Conservation (phyloP, 2,797 vertebrate species). For the Apogon hyalosoma region DNA sequence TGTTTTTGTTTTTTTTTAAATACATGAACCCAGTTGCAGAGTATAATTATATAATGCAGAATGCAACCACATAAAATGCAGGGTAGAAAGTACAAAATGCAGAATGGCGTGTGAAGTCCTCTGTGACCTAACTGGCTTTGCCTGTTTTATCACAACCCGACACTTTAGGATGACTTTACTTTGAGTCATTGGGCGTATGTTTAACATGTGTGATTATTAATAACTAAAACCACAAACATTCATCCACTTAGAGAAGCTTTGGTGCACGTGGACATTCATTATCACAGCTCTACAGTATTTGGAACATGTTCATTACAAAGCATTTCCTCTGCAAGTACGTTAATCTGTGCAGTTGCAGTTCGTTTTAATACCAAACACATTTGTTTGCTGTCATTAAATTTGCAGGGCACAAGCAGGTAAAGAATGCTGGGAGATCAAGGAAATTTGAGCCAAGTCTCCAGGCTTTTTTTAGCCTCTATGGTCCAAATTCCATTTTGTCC, state of each 20-base stretch:
- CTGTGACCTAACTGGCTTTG: not conserved
- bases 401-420: not conserved
- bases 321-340: too few species aligned
- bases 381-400: slow-evolving; percentile 11
- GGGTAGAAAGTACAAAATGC: slow-evolving; percentile 10
- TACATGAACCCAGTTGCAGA: slow-evolving; percentile 10
- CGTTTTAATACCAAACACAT: too few species aligned
- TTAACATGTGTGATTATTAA: not conserved
- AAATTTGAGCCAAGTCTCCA: not conserved
- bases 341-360: too few species aligned
- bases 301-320: not conserved
- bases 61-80: slow-evolving; percentile 11
- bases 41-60: slow-evolving; percentile 28
- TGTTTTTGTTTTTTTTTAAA: slow-evolving; percentile 44
- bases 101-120: not conserved
- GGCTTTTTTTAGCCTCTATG: slow-evolving; percentile 2
- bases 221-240: not conserved
- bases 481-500: slow-evolving; percentile 34
- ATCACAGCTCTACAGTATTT: slow-evolving; percentile 14
- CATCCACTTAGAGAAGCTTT: not conserved
- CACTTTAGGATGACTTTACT: too few species aligned
- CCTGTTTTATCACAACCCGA: not conserved
- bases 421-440: slow-evolving; percentile 27
- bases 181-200: too few species aligned
- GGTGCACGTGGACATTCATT: slow-evolving; percentile 2